Evolutionary conservation across 1,140 invertebrate genomes (phyloP).

Genomic region (Mycetomoellerius zeteki): DNA sequence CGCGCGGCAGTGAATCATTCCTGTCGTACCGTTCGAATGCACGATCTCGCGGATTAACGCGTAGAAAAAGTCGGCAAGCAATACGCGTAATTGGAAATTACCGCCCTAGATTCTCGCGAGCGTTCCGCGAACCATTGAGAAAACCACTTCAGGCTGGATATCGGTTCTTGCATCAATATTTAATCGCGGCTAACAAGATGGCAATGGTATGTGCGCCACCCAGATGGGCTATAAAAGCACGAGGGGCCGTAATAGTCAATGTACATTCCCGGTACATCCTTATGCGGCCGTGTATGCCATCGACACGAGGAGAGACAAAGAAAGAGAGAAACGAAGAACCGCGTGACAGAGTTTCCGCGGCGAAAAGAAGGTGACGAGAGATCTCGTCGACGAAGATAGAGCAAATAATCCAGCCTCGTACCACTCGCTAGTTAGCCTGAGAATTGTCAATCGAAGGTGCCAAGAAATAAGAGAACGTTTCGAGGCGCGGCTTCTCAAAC

Average conservation of each 20-base stretch:
- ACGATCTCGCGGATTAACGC: constrained; percentile 5
- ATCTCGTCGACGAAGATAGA: constrained; percentile 58
- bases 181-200: constrained; percentile 82
- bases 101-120: constrained; percentile 65
- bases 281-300: constrained; percentile 6
- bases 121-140: constrained; percentile 67
- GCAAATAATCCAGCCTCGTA: constrained; percentile 65
- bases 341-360: constrained; percentile 26
- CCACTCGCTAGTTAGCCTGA: constrained; percentile 75
- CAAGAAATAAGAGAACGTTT: constrained; percentile 80
- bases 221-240: constrained; percentile 77
- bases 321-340: constrained; percentile 10
- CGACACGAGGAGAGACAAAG: not conserved
- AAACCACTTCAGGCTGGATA: constrained; percentile 59
- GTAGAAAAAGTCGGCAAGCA: not conserved
- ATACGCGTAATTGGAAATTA: constrained; percentile 42
- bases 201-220: constrained; percentile 76
- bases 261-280: constrained; percentile 64
- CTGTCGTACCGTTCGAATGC: not conserved
- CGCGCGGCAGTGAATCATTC: not conserved
- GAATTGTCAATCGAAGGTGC: constrained; percentile 86
- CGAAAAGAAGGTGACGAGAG: constrained; percentile 50
- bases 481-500: constrained; percentile 84
- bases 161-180: constrained; percentile 83
- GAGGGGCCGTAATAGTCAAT: constrained; percentile 68